Conservation (phyloP, 2,797 vertebrate species). For the Iguana delicatissima region DNA sequence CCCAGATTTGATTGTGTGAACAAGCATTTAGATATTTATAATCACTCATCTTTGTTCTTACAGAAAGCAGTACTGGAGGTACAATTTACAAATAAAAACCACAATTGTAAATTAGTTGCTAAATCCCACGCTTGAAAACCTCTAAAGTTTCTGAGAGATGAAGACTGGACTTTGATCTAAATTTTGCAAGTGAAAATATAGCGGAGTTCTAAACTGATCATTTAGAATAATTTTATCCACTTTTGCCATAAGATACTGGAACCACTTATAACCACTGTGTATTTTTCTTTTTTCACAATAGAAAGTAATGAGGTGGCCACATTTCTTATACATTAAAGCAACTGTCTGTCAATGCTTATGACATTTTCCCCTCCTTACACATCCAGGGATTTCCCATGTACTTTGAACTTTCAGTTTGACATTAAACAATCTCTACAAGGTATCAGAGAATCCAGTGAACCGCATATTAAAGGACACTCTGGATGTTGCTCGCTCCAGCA, state of each 20-base stretch:
- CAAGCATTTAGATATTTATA: neutral
- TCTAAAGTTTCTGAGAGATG: neutral
- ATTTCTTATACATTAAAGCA: neutral
- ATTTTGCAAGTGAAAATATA: constrained; percentile 2
- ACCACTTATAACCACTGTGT: neutral
- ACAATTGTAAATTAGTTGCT: neutral
- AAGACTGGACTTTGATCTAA: neutral
- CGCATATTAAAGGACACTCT: neutral
- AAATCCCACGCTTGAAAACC: neutral
- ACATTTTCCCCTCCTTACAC: neutral
- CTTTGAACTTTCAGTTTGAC: constrained; percentile 18
- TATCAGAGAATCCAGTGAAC: neutral
- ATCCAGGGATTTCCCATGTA: neutral
- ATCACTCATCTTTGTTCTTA: neutral
- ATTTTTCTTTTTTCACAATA: neutral
- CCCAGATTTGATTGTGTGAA: neutral
- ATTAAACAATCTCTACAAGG: constrained; percentile 4
- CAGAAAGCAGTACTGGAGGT: neutral
- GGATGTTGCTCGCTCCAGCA: neutral
- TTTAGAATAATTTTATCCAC: neutral
- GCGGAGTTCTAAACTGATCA: neutral
- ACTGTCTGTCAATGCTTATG: neutral
- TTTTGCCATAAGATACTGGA: neutral
- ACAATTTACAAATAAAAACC: neutral
- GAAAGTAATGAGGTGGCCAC: neutral